Evolutionary conservation across 2,888 invertebrate genomes (phyloP).

Genomic region (Hartigia nigra): DNA sequence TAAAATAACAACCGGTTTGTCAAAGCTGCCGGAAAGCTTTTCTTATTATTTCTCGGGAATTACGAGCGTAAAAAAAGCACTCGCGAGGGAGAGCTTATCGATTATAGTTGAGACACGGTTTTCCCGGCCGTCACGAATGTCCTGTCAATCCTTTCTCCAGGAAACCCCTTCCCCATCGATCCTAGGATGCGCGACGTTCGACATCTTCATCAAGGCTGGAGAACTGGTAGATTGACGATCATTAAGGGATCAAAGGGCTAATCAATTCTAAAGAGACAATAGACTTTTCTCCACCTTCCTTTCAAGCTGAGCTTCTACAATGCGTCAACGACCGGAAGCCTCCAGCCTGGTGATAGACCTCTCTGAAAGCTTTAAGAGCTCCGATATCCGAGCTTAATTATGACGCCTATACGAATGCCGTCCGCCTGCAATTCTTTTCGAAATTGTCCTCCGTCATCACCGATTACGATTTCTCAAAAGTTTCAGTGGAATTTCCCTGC

Average conservation of each 20-base stretch:
- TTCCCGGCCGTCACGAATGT: too few species aligned
- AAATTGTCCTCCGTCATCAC: neutral
- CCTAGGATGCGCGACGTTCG: neutral
- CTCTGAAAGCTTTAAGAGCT: constrained; percentile 33
- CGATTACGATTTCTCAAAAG: neutral
- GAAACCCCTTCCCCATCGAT: neutral
- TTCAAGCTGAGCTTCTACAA: neutral
- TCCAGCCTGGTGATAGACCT: neutral
- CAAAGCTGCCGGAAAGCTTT: neutral
- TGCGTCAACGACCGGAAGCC: neutral
- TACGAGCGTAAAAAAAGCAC: neutral
- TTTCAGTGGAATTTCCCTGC: neutral
- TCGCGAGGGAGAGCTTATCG: neutral
- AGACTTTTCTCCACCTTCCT: constrained; percentile 29
- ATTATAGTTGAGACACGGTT: too few species aligned
- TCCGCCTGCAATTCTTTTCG: neutral
- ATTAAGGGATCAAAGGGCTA: constrained; percentile 40
- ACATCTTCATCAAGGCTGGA: neutral
- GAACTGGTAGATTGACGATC: constrained; percentile 2
- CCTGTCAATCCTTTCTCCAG: neutral
- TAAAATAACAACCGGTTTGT: neutral
- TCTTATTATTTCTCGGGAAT: neutral
- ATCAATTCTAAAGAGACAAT: constrained; percentile 40
- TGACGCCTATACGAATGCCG: neutral
- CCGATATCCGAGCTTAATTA: constrained; percentile 45